Conservation (phyloP, 2,888 invertebrate genomes). For the Tholera decimalis region DNA sequence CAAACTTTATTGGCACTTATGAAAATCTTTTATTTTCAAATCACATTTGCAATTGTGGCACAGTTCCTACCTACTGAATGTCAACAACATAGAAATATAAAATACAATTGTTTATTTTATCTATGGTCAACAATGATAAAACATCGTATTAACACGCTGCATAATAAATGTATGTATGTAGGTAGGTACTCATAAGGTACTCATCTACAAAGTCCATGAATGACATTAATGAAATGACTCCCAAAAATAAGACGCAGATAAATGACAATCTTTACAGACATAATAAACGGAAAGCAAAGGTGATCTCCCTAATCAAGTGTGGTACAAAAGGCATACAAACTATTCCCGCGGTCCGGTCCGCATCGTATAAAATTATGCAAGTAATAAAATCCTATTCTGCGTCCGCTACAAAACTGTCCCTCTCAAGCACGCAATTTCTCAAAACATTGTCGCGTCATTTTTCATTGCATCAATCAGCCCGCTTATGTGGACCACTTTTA, state of each 20-base stretch:
- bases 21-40: conserved; percentile 21
- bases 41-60: conserved; percentile 5
- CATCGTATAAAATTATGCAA: conserved; percentile 87
- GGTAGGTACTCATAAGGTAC: too few species aligned
- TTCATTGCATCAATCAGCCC: conserved; percentile 90
- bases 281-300: conserved; percentile 73
- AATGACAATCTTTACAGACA: conserved; percentile 75
- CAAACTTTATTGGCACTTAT: conserved; percentile 43
- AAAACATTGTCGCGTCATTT: conserved; percentile 90
- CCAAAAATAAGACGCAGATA: conserved; percentile 86
- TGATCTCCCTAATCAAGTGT: conserved; percentile 84
- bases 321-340: conserved; percentile 77
- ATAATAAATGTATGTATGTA: conserved; percentile 9
- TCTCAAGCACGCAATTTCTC: conserved; percentile 87
- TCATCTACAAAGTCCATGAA: conserved; percentile 40
- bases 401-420: conserved; percentile 79
- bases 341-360: conserved; percentile 80
- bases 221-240: conserved; percentile 42
- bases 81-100: too few species aligned
- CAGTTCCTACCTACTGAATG: conserved; percentile 22
- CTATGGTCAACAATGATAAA: conserved; percentile 32
- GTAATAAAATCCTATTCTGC: conserved; percentile 87
- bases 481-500: conserved; percentile 76
- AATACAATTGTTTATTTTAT: too few species aligned
- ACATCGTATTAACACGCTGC: conserved; percentile 23